Base-by-base conservation (phyloP, 2,113 vertebrate species). In the Gobius niger region DNA sequence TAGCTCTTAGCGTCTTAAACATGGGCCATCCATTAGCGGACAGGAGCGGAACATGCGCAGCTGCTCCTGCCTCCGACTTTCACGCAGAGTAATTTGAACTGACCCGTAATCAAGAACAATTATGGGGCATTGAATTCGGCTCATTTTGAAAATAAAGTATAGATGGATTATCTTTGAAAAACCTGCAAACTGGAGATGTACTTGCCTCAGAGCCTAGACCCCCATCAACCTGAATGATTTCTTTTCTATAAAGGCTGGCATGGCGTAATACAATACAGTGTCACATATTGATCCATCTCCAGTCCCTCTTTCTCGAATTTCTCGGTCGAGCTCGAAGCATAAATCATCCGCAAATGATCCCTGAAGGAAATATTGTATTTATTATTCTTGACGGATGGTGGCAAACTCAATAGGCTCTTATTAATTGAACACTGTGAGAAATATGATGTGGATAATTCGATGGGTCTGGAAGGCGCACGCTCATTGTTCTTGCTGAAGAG, bases 351-450 rank as follows among this genome's bases (percentile, higher is more conserved):
- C 77, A 87, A 88, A 89, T 83, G 82, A 88, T 89, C 77, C 85
- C 87, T 87, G 72, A 90, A 85, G 86, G 90, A 88, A 89, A 89
- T 86, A 88, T 84, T 87, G 83, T 84, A 91, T 91, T 84, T 91
- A 89, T 93, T 91, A 91, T 91, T 90, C 85, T 85, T 88, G 91
- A 90, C 83, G 69, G 81, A 63, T 69, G 82, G 88, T 89, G 87
- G 89, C 82, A 90, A 91, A 92, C 87, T 88, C 89, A 90, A 91
- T 92, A 89, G 77, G 61, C 52, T 80, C 77, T 88, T 90, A 91
- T 91, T 92, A 91, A 93, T 92, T 86, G 89, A 85, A 87, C 80
- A 86, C 75, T 81, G 85, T 81, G 88, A 89, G 89, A 91, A 87
- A 88, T 90, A 91, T 87, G 87, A 85, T 85, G 73, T 57, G 67